Evolutionary conservation across 2,888 invertebrate genomes (phyloP), one percentile per base, ranked within the genome.

Genomic region (Tolmerus cingulatus): DNA sequence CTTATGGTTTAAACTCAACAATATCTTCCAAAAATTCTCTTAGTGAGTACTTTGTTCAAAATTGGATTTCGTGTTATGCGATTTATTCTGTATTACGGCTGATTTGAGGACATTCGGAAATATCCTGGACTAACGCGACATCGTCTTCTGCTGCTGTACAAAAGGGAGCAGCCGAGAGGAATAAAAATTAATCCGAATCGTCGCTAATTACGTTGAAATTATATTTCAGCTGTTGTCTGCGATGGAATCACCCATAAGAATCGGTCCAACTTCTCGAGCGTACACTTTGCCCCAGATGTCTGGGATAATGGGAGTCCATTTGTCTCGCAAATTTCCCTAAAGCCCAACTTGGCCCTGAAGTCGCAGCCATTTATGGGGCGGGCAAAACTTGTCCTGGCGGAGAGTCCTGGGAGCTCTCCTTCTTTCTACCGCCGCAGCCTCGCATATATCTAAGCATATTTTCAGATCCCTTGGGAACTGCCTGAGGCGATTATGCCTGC

Each of bases 281-380:
- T 30, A 43, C 74, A 74, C 74, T 85, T 74, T 46, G 40, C 85
- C 23, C 27, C 46, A 85, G 74, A 85, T 85, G 85, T 74, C 66
- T 34, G 34, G 23, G 85, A 74, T 85, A 85, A 85, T 85, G 85
- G 85, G 23, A 85, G 74, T 74, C 74, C 46, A 85, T 85, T 85
- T 85, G 85, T 85, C 85, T 74, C 74, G 19, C 43, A 46, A 85
- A 85, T 74, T 85, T 74, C 85, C 74, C 85, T 74, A 74, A 74
- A 74, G 66, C 40, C 37, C 34, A 57, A 55, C 34, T 66, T 57
- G 51, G 66, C 9, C 27, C 66, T 37, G n/a, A n/a, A 51, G 34
- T 23, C 16, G 55, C 19, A 57, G 30, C 12, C 76, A 37, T 55
- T 82, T 57, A n/a, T n/a, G 19, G 57, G 40, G 74, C 30, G 30